These are phyloP conservation scores for Nerophis ophidion DNA, from an alignment of 2,113 vertebrate species.

Conservation along the genomic window DNA sequence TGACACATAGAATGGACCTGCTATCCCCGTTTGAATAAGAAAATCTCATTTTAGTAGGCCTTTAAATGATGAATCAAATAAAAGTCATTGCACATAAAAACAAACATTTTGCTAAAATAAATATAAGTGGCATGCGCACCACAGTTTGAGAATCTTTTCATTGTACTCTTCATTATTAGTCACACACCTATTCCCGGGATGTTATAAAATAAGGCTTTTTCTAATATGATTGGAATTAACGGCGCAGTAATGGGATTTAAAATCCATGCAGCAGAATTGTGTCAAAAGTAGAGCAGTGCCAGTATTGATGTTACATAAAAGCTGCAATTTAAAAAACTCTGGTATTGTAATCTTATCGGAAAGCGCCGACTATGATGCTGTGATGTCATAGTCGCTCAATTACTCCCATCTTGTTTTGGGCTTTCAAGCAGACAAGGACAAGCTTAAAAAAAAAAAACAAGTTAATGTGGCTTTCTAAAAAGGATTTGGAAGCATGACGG, in stretches of 20 bases:
- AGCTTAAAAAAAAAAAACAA: background rate
- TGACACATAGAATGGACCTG: no score
- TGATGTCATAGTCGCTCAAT: slow-evolving; percentile 24
- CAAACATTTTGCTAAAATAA: no score
- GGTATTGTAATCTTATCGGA: slow-evolving; percentile 13
- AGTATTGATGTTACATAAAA: slow-evolving; percentile 25
- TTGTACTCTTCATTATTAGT: background rate
- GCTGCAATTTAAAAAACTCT: slow-evolving; percentile 12
- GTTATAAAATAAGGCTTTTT: background rate
- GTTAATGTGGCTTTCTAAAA: slow-evolving; percentile 1
- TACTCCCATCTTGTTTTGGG: background rate
- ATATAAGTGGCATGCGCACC: no score
- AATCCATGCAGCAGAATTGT: slow-evolving; percentile 22
- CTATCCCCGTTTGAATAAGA: no score
- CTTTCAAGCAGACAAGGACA: background rate
- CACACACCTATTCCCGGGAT: background rate
- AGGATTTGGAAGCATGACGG: background rate
- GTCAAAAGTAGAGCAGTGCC: slow-evolving; percentile 18
- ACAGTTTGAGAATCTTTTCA: no score
- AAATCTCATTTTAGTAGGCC: no score
- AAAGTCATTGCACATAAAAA: no score
- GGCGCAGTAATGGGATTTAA: slow-evolving; percentile 28
- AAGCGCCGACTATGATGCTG: slow-evolving; percentile 19
- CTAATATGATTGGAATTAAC: slow-evolving; percentile 5
- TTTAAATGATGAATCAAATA: no score